A percentile compares a stretch with the other conserved stretches of the same genome.
phyloP scores from a whole-genome alignment of 2,797 vertebrate species.

The Pangasius mekongensis region DNA sequence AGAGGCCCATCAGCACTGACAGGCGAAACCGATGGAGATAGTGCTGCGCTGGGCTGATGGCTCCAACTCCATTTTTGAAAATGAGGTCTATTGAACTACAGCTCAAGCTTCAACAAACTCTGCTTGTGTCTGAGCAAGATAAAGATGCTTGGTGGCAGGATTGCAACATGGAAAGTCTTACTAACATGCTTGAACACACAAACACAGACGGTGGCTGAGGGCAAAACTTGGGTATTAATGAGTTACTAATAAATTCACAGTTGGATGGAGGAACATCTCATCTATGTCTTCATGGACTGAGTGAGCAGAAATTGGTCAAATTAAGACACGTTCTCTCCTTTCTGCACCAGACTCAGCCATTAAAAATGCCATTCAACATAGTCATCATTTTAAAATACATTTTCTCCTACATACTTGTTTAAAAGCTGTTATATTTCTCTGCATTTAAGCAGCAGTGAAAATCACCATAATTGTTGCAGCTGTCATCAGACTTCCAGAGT shows the following conservation, averaged over 20 bases:
- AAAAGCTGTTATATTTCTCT: constrained; percentile 61
- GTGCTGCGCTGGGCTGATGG: not conserved
- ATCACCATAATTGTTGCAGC: constrained; percentile 72
- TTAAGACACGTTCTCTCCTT: constrained; percentile 6
- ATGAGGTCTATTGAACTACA: constrained; percentile 21
- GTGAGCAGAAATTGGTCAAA: constrained; percentile 15
- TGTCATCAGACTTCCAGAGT: constrained; percentile 63
- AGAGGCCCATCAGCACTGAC: constrained; percentile 47
- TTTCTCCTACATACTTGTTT: constrained; percentile 55
- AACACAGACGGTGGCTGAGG: constrained; percentile 46
- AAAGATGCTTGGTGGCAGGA: not conserved
- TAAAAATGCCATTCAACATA: constrained; percentile 53
- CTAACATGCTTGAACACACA: constrained; percentile 36
- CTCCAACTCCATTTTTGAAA: constrained; percentile 22
- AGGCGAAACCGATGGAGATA: constrained; percentile 13
- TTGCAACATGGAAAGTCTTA: constrained; percentile 18
- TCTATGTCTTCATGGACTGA: constrained; percentile 21
- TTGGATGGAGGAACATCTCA: constrained; percentile 42
- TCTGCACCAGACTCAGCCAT: constrained; percentile 32
- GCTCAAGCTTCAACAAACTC: constrained; percentile 16
- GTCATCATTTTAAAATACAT: constrained; percentile 56
- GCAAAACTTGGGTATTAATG: constrained; percentile 49
- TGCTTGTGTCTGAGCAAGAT: constrained; percentile 4
- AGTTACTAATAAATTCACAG: constrained; percentile 52
- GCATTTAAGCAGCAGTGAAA: constrained; percentile 68